Base-by-base conservation (phyloP, 2,113 vertebrate genomes). In the Embiotoca jacksoni region DNA sequence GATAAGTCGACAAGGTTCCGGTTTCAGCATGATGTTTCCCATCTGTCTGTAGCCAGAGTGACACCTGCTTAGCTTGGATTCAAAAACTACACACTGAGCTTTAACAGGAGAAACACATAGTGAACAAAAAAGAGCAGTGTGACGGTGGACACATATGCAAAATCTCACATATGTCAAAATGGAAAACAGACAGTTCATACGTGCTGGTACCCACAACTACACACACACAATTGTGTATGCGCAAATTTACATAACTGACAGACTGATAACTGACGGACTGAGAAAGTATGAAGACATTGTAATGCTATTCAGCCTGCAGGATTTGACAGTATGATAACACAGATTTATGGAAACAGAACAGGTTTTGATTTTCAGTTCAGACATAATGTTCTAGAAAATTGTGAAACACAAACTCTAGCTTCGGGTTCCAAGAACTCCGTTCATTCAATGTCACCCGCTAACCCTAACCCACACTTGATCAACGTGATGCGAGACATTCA, bases 11-110 rank as follows among this genome's bases (percentile, higher is more conserved):
- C 46, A 74, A 23, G 30, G 65, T 74, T 69, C 31, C 46, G 60
- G 66, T 66, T 83, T 72, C 78, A 72, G 75, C 75, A 78, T 75
- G 75, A 56, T 57, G 78, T 75, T 58, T 72, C 58, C 83, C 72
- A 85, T 88, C 75, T 75, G 73, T 78, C 44, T 80, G 65, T 4
- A 37, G 46, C 59, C 39, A 63, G 61, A 82, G 39, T 78, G 69
- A 81, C 78, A 88, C 72, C 78, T 75, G 79, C 66, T 81, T 49
- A 52, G 65, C 75, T 84, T 81, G 80, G 75, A 88, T 76, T 82
- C 59, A 79, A 56, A 55, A 78, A 75, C 44, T 72, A 15, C 72
- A 81, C 56, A 35, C 63, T 65, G 78, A 64, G 75, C 30, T 79
- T 68, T 36, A 53, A 73, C 52, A 76, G 72, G 30, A 76, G 57